These are phyloP conservation scores for Planococcus citri DNA, from an alignment of 1,140 invertebrate genomes.

Conservation along the genomic window DNA sequence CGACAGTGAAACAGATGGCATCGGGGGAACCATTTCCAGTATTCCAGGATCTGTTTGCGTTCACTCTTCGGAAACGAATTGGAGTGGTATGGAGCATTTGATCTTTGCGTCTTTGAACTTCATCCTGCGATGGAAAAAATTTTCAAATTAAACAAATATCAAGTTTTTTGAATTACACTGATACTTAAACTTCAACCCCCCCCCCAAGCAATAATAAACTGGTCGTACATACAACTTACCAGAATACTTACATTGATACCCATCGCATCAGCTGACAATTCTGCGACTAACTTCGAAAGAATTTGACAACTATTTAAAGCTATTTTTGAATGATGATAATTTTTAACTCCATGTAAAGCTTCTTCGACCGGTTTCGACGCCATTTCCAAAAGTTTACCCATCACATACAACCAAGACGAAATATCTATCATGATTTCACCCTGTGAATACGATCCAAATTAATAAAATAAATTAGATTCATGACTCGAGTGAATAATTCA, in stretches of 20 bases:
- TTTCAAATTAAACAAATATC: slow-evolving; percentile 19
- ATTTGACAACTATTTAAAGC: slow-evolving; percentile 77
- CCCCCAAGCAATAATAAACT: too few species aligned
- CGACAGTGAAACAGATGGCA: slow-evolving; percentile 89
- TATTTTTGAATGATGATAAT: slow-evolving; percentile 45
- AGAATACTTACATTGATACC: slow-evolving; percentile 42
- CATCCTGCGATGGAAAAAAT: slow-evolving; percentile 39
- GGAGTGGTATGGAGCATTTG: slow-evolving; percentile 70
- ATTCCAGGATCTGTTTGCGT: slow-evolving; percentile 84
- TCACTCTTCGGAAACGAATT: slow-evolving; percentile 77
- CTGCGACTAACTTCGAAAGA: slow-evolving; percentile 69
- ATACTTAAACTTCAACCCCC: not conserved
- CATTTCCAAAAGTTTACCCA: slow-evolving; percentile 68
- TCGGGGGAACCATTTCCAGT: slow-evolving; percentile 93
- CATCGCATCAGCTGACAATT: slow-evolving; percentile 68
- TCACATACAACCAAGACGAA: slow-evolving; percentile 72
- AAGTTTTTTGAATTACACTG: slow-evolving; percentile 3
- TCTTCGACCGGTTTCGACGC: slow-evolving; percentile 63
- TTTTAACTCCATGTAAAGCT: slow-evolving; percentile 44
- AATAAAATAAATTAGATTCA: slow-evolving; percentile 36
- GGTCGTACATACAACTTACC: not conserved
- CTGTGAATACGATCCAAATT: too few species aligned
- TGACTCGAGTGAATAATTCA: slow-evolving; percentile 15
- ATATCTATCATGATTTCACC: slow-evolving; percentile 31
- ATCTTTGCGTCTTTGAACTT: slow-evolving; percentile 47